Evolutionary conservation across 2,113 vertebrate species (phyloP).

Genomic region (Phyllopteryx taeniolatus): DNA sequence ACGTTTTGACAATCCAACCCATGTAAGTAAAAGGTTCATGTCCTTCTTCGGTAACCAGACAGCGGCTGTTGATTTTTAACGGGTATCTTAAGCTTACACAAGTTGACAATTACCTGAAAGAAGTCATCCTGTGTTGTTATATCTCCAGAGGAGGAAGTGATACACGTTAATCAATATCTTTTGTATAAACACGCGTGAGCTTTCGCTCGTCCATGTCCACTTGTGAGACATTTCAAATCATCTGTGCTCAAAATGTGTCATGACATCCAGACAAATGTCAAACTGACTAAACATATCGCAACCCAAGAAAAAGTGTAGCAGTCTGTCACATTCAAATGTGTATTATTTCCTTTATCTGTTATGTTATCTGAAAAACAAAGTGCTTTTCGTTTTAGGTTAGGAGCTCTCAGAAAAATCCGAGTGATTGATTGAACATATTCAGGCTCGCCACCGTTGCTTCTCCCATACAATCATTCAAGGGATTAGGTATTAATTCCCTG

Average conservation of each 20-base stretch:
- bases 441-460: slow-evolving; percentile 15
- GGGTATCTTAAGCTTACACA: slow-evolving; percentile 8
- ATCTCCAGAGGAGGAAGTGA: slow-evolving; percentile 58
- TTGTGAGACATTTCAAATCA: slow-evolving; percentile 33
- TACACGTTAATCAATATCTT: slow-evolving; percentile 71
- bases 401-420: not conserved
- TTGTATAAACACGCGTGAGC: slow-evolving; percentile 61
- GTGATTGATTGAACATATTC: slow-evolving; percentile 10
- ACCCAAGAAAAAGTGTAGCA: no score
- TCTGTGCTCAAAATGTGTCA: not conserved
- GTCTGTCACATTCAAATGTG: not conserved
- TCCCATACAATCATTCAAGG: slow-evolving; percentile 45
- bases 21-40: slow-evolving; percentile 20
- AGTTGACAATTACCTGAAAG: slow-evolving; percentile 64
- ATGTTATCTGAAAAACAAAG: not conserved
- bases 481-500: slow-evolving; percentile 38
- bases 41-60: slow-evolving; percentile 37
- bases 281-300: not conserved
- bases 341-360: no score
- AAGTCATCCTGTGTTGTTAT: slow-evolving; percentile 44
- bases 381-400: not conserved
- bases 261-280: not conserved
- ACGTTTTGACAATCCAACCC: not conserved
- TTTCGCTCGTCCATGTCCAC: slow-evolving; percentile 34
- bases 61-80: slow-evolving; percentile 68